These are phyloP conservation scores for Labeo calbasu DNA, from an alignment of 2,797 vertebrate species.

Conservation along the genomic window DNA sequence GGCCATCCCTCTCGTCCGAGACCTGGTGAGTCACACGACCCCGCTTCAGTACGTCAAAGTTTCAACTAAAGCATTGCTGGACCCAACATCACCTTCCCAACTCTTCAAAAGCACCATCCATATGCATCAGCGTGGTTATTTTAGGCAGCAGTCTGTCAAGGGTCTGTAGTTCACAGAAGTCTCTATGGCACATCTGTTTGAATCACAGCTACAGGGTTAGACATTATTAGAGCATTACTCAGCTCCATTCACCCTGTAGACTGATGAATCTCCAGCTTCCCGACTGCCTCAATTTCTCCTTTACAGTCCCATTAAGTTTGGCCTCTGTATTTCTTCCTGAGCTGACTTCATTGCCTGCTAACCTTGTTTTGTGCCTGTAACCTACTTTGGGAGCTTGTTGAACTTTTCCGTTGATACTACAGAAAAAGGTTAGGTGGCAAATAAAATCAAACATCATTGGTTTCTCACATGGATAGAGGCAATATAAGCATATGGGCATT, in stretches of 20 bases:
- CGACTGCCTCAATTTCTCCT: not conserved
- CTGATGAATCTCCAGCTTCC: slow-evolving; percentile 25
- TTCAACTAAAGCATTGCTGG: slow-evolving; percentile 6
- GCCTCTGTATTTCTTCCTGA: not conserved
- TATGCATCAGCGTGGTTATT: slow-evolving; percentile 5
- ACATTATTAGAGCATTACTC: slow-evolving; percentile 31
- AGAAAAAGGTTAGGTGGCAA: not conserved
- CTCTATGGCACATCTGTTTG: slow-evolving; percentile 30
- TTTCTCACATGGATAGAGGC: not conserved
- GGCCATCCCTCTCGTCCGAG: slow-evolving; percentile 95
- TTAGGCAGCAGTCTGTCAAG: slow-evolving; percentile 10
- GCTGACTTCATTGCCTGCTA: slow-evolving; percentile 16
- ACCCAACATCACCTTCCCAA: slow-evolving; percentile 16
- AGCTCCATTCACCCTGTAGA: slow-evolving; percentile 13
- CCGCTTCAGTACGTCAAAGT: slow-evolving; percentile 4
- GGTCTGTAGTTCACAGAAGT: slow-evolving; percentile 10
- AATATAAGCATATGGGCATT: not conserved
- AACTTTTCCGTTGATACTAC: not conserved
- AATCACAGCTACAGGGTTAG: slow-evolving; percentile 4
- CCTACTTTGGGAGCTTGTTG: slow-evolving; percentile 30
- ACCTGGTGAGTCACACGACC: slow-evolving; percentile 88
- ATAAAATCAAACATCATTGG: not conserved
- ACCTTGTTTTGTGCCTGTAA: slow-evolving; percentile 31
- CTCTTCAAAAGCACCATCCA: slow-evolving; percentile 20
- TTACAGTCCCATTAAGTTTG: not conserved